phyloP scores from a whole-genome alignment of 2,113 vertebrate species.

The Bungarus multicinctus region DNA sequence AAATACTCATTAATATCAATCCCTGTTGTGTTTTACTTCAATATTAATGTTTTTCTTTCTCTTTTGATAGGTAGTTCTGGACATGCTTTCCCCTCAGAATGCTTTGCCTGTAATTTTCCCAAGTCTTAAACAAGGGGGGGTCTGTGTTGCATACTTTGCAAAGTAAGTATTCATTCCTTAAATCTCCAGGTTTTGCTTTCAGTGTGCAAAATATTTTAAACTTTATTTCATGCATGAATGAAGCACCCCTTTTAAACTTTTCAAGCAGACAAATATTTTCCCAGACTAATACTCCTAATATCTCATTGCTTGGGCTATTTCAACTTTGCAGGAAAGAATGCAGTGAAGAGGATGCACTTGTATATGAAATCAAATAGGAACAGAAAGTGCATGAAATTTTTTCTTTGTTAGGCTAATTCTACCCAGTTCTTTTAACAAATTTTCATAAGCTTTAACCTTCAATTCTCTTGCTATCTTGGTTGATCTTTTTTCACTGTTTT shows the following conservation, averaged over 20 bases:
- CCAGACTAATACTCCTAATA: neutral
- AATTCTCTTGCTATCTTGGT: neutral
- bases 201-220: neutral
- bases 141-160: slow-evolving; percentile 85
- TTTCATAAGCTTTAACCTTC: neutral
- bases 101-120: slow-evolving; percentile 73
- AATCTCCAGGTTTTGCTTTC: neutral
- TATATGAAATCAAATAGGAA: neutral
- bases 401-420: neutral
- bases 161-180: slow-evolving; percentile 78
- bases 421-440: neutral
- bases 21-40: neutral
- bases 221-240: neutral
- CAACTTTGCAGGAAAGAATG: neutral
- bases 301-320: neutral
- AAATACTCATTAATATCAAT: neutral
- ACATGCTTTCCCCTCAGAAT: slow-evolving; percentile 82
- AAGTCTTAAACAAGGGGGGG: slow-evolving; percentile 79
- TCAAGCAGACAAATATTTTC: neutral
- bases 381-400: neutral
- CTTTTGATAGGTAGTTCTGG: slow-evolving; percentile 76
- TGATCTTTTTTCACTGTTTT: neutral
- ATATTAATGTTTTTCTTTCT: neutral
- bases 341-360: neutral
- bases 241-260: neutral